Base-by-base conservation (phyloP, 2,113 vertebrate genomes). In the Ifrita kowaldi region DNA sequence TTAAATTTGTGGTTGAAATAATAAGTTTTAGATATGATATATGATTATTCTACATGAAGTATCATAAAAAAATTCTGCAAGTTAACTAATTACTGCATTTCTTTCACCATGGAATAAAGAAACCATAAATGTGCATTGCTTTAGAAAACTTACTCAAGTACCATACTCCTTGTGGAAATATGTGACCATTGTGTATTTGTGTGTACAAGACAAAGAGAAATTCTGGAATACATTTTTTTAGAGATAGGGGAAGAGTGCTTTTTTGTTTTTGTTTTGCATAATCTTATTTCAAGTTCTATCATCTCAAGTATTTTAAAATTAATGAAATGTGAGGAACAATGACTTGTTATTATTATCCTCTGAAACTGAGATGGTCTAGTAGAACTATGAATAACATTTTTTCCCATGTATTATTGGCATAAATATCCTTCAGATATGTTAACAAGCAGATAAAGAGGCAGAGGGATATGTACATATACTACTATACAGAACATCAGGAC, bases 1-100 rank as follows among this genome's bases (percentile, higher is more conserved):
- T 73, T 60, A 32, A 14, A n/a, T 23, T 37, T 71, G 46, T 56
- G 39, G 20, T 30, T 79, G 44, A 89, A 89, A 86, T 32, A 55
- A 16, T 63, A 50, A 41, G 2, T 47, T 79, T 87, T 71, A 57
- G 13, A 39, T 76, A 37, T 24, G 26, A 28, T 13, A 5, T 70
- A 50, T 0, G 0, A 33, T 39, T 74, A 32, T 67, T 60, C 46
- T 62, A 14, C n/a, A 32, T 44, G 3, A 52, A 75, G 3, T 59
- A 7, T 60, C 12, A 67, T 41, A 13, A 64, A 67, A 70, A 79
- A 13, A 13, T 75, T 62, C 35, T 59, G 7, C 35, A 81, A 64
- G 16, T 30, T 81, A 77, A 20, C 6, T 39, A 47, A 22, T 52
- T 47, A 27, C 16, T 71, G 22, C 5, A 63, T 62, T 80, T 30